These are phyloP conservation scores for Perca schrenkii DNA, from an alignment of 2,113 vertebrate genomes.

Conservation along the genomic window DNA sequence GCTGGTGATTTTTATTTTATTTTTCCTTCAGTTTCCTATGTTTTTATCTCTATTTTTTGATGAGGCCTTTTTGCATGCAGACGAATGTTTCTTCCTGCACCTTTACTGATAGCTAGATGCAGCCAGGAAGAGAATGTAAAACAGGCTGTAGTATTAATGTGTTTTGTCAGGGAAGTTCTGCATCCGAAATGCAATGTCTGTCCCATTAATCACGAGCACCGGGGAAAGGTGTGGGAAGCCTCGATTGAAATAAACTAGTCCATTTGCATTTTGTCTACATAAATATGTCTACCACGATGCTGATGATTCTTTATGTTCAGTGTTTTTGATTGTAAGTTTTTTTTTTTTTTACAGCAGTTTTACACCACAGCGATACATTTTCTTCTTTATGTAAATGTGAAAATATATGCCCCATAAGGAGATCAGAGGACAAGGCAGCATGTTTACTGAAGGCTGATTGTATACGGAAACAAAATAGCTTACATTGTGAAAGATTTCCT, in stretches of 20 bases:
- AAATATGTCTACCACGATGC: conserved; percentile 36
- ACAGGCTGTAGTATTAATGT: conserved; percentile 59
- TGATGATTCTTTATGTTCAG: conserved; percentile 20
- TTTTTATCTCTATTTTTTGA: conserved; percentile 53
- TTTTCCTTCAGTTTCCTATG: not conserved
- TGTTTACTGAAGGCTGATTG: conserved; percentile 15
- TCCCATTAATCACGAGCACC: conserved; percentile 62
- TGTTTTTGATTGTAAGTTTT: conserved; percentile 2
- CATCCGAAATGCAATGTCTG: conserved; percentile 44
- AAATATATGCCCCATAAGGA: conserved; percentile 33
- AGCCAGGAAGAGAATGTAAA: conserved; percentile 67
- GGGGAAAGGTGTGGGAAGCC: conserved; percentile 21
- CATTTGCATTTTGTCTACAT: conserved; percentile 52
- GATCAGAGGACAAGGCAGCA: conserved; percentile 22
- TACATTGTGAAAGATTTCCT: conserved; percentile 8
- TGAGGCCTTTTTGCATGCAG: conserved; percentile 60
- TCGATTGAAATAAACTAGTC: conserved; percentile 39
- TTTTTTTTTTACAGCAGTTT: conserved; percentile 2
- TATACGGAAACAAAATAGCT: conserved; percentile 15
- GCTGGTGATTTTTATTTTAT: not conserved
- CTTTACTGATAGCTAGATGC: conserved; percentile 49
- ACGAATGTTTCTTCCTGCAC: conserved; percentile 51
- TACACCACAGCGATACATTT: conserved; percentile 4
- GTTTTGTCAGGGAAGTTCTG: conserved; percentile 57
- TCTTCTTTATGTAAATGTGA: conserved; percentile 13